Evolutionary conservation across 2,113 vertebrate genomes (phyloP).

Genomic region (Zapus hudsonius): DNA sequence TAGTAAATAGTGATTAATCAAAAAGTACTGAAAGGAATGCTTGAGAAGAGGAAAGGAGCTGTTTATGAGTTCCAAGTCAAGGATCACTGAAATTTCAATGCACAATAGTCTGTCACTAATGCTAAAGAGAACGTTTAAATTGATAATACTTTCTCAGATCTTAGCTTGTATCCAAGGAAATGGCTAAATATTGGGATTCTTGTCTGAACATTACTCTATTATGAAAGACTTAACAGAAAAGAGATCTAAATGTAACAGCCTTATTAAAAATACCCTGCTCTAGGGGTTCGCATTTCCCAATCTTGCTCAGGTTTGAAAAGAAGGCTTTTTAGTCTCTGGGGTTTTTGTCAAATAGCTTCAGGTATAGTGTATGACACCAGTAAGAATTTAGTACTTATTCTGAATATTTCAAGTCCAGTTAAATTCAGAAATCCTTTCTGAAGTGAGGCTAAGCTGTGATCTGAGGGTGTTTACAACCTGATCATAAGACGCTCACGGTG

Average conservation of each 20-base stretch:
- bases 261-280: background rate
- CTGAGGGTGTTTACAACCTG: background rate
- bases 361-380: background rate
- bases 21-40: background rate
- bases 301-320: constrained; percentile 28
- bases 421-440: constrained; percentile 30
- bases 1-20: constrained; percentile 43
- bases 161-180: constrained; percentile 5
- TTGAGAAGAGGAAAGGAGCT: constrained; percentile 25
- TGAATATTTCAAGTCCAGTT: constrained; percentile 7
- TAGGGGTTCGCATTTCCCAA: constrained; percentile 31
- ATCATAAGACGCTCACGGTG: background rate
- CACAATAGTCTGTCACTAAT: constrained; percentile 5
- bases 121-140: background rate
- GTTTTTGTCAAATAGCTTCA: constrained; percentile 52
- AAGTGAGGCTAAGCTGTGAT: constrained; percentile 6
- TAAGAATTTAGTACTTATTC: constrained; percentile 12
- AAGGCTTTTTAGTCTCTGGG: constrained; percentile 4
- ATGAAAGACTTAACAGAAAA: constrained; percentile 42
- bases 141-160: background rate
- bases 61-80: constrained; percentile 58
- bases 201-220: constrained; percentile 25
- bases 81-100: constrained; percentile 26
- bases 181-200: background rate
- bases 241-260: constrained; percentile 14